phyloP scores from a whole-genome alignment of 2,888 invertebrate species.

The Pegoplata infirma region DNA sequence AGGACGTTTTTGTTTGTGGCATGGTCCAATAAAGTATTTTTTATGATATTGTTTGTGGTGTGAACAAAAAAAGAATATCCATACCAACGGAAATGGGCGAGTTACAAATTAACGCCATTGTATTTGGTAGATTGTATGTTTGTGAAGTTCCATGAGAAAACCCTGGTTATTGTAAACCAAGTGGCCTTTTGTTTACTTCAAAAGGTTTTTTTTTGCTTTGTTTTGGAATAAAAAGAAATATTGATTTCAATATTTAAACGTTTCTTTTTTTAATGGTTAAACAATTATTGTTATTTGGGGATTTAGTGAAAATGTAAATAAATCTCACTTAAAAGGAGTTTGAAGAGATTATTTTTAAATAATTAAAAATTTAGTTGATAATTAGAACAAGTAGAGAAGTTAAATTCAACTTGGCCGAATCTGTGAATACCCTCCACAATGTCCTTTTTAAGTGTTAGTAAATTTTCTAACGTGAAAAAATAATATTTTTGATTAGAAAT shows the following conservation, averaged over 20 bases:
- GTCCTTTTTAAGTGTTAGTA: no score
- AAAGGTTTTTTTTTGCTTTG: constrained; percentile 10
- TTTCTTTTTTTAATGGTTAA: neutral
- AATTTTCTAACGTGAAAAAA: no score
- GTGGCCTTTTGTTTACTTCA: neutral
- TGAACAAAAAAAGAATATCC: constrained; percentile 4
- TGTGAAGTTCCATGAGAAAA: constrained; percentile 12
- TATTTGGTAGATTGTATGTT: constrained; percentile 37
- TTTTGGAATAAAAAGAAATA: constrained; percentile 18
- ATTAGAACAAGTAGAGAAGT: no score
- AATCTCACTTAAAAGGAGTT: no score
- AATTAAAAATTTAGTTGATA: no score
- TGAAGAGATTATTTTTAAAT: no score
- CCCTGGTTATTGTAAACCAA: neutral
- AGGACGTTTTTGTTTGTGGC: constrained; percentile 47
- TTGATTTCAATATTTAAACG: constrained; percentile 13
- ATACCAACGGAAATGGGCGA: constrained; percentile 49
- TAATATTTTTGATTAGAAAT: no score
- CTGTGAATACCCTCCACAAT: no score
- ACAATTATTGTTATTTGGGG: constrained; percentile 19
- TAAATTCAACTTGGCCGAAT: no score
- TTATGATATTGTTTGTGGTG: constrained; percentile 9
- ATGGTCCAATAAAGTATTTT: constrained; percentile 29
- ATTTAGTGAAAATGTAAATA: no score
- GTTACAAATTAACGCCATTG: constrained; percentile 59